Evolutionary conservation across 1,140 invertebrate genomes (phyloP), one percentile per base, ranked within the genome.

Genomic region (Drosophila novamexicana): DNA sequence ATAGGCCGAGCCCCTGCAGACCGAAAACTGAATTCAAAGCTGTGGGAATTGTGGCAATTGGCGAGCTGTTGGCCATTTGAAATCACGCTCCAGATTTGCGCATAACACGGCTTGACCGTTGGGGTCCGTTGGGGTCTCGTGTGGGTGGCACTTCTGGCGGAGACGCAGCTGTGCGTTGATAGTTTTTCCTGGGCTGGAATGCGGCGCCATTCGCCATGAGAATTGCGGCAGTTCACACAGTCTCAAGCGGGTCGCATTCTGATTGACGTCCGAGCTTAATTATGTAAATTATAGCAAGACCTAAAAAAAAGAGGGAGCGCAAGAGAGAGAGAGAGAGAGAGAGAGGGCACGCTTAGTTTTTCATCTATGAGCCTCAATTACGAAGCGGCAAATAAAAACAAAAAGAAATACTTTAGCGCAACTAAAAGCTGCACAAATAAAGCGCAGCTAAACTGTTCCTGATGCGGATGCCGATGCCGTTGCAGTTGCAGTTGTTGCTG

Each of bases 341-440:
- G 16, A 47, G 42, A 39, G 18, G 18, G 63, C 69, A 67, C 63
- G 69, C 69, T 72, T 72, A 54, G 44, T 44, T 72, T 72, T 72
- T 67, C 64, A 73, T 73, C 54, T 73, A 73, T 73, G 70, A 73
- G 64, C 70, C 67, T 56, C 64, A 64, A 73, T 73, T 73, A 73
- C 50, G 70, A 54, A 56, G 64, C 70, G 70, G 70, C 70, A 73
- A 61, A 47, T 14, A 39, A 58, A 45, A 67, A 49, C 39, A 39
- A 36, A 39, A 9, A 57, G 49, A 76, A 57, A 75, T 67, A 64
- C 67, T 65, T 77, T 68, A 72, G 70, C 65, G 76, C 72, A 83
- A 50, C 81, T 76, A 84, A 83, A 83, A 83, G 81, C 76, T 77
- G 74, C 73, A 70, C 81, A 83, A 84, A 84, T 84, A 84, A 84